Base-by-base conservation (phyloP, 2,888 invertebrate genomes). In the Andrena hattorfiana region DNA sequence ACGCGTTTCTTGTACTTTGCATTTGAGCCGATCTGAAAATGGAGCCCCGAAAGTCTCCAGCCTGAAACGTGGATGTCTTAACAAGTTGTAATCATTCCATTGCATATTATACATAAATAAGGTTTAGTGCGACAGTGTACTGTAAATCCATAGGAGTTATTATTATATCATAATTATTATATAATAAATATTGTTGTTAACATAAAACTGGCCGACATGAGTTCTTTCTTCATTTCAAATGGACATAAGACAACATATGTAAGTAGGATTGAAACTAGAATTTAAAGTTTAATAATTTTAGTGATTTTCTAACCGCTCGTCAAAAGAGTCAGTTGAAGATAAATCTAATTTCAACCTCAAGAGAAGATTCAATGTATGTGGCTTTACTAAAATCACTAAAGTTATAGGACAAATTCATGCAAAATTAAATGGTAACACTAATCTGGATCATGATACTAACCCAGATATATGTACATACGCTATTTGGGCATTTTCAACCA, bases 121-220 rank as follows among this genome's bases (percentile, higher is more conserved):
- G 90, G 87, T 90, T 92, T 93, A 93, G 93, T 88, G 92, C 93
- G 92, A 92, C 91, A 91, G 92, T 93, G 92, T 93, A 93, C 90
- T 93, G 93, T 93, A 93, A 93, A 93, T 93, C 92, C 89, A 93
- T 94, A 93, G 93, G 92, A 92, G 91, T 93, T 94, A 94, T 92
- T 93, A 94, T 92, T 93, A 92, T 92, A 93, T 91, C 92, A 90
- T 92, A 93, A 93, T 93, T 93, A 94, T 93, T 93, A 94, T 93
- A 93, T 94, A 94, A 93, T 94, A 94, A 94, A 94, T 94, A 94
- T 94, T 93, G 93, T 94, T 94, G 93, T 94, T 94, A 94, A 93
- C 93, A 94, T 93, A 93, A 93, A 89, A 42, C 56, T 23, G 28
- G 23, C 10, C 23, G 68, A 49, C 32, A n/a, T 60, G 42, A 49